Percentiles rank a stretch among this genome's conserved stretches.
Evolutionary conservation across 2,888 invertebrate species (phyloP).

Genomic region (Monopis laevigella): DNA sequence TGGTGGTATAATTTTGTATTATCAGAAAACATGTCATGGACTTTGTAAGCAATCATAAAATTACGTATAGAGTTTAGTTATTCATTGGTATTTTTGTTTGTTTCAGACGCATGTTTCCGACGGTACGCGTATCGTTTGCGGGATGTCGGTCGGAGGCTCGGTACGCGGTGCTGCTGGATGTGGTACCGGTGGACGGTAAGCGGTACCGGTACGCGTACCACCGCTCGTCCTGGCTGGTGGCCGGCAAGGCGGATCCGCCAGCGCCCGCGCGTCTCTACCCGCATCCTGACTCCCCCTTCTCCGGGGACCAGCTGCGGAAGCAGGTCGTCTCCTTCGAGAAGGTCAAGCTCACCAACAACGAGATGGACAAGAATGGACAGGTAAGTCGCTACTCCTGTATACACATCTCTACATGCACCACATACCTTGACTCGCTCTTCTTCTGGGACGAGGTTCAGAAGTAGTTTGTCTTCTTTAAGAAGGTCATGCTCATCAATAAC

Average conservation of each 20-base stretch:
- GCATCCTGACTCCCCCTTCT: conserved; percentile 97
- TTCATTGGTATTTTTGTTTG: not conserved
- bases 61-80: not conserved
- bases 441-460: no score
- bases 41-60: not conserved
- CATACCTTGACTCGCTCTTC: no score
- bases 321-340: conserved; percentile 98
- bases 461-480: no score
- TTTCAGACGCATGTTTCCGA: conserved; percentile 96
- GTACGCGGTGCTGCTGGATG: conserved; percentile 95
- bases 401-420: no score
- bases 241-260: conserved; percentile 98
- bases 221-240: conserved; percentile 97
- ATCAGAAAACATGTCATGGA: not conserved
- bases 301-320: conserved; percentile 93
- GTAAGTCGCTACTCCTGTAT: no score
- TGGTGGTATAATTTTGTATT: not conserved
- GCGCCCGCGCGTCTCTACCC: conserved; percentile 92
- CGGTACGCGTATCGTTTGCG: conserved; percentile 92
- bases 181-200: conserved; percentile 96
- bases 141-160: conserved; percentile 83
- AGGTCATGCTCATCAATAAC: no score
- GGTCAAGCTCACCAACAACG: conserved; percentile 97
- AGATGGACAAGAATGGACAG: conserved; percentile 96
- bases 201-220: conserved; percentile 98